Percentiles rank a stretch among this genome's conserved stretches.
These are phyloP conservation scores for Pangasius djambal DNA, from an alignment of 2,797 vertebrate genomes.

Conservation along the genomic window DNA sequence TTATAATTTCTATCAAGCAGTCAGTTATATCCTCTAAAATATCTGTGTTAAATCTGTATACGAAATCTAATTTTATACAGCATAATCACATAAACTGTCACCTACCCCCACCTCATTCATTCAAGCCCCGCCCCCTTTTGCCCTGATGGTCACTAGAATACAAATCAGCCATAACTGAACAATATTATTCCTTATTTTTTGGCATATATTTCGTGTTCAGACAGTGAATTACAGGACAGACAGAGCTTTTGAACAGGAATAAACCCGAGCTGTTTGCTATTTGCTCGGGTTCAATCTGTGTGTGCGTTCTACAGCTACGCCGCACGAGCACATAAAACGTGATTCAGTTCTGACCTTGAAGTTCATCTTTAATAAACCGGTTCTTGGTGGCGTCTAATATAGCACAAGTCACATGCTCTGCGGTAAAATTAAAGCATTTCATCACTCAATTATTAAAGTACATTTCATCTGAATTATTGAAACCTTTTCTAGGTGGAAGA, in stretches of 20 bases:
- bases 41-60: neutral
- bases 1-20: too few relatives aligned
- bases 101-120: neutral
- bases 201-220: neutral
- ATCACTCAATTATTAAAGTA: conserved; percentile 32
- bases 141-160: too few relatives aligned
- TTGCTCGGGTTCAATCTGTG: neutral
- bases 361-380: conserved; percentile 17
- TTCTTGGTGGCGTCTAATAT: neutral
- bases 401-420: neutral
- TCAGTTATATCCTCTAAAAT: neutral
- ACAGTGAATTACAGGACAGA: neutral
- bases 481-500: conserved; percentile 9
- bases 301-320: neutral
- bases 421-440: conserved; percentile 20
- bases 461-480: conserved; percentile 25
- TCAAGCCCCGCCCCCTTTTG: neutral
- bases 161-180: neutral
- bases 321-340: neutral
- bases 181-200: neutral
- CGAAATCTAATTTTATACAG: neutral
- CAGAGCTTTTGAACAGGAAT: neutral
- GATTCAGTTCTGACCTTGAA: conserved; percentile 11
- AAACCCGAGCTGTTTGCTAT: neutral
- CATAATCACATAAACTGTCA: neutral